These are phyloP conservation scores for Furnarius figulus DNA, from an alignment of 2,113 vertebrate species.

Conservation along the genomic window DNA sequence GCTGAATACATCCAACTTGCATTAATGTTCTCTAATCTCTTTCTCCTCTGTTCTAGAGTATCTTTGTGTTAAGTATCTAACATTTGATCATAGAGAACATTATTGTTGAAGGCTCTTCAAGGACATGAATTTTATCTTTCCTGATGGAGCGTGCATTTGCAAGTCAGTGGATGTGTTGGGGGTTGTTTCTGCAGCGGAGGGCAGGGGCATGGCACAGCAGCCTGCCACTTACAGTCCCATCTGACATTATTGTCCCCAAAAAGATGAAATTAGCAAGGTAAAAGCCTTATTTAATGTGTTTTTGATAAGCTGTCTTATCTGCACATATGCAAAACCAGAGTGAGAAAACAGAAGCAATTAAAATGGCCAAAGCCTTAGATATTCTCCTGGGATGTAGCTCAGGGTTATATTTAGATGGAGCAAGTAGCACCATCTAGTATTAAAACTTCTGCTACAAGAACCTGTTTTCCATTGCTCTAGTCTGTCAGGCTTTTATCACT, in stretches of 20 bases:
- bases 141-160: rapidly evolving
- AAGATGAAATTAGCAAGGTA: neutral
- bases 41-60: neutral
- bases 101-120: neutral
- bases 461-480: conserved; percentile 28
- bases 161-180: neutral
- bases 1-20: neutral
- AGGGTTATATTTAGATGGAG: conserved; percentile 46
- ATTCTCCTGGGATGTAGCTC: conserved; percentile 38
- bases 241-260: neutral
- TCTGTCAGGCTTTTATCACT: conserved; percentile 57
- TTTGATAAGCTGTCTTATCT: neutral
- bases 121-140: neutral
- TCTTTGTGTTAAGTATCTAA: neutral
- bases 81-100: neutral
- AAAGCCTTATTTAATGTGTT: neutral
- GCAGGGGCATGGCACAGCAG: neutral
- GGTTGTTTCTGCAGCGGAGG: rapidly evolving
- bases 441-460: conserved; percentile 15
- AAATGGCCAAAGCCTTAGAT: neutral
- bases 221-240: neutral
- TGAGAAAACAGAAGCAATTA: conserved; percentile 27
- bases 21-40: neutral
- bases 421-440: neutral
- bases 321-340: neutral